Conservation (phyloP, 2,113 vertebrate species). For the Brachypteracias leptosomus region DNA sequence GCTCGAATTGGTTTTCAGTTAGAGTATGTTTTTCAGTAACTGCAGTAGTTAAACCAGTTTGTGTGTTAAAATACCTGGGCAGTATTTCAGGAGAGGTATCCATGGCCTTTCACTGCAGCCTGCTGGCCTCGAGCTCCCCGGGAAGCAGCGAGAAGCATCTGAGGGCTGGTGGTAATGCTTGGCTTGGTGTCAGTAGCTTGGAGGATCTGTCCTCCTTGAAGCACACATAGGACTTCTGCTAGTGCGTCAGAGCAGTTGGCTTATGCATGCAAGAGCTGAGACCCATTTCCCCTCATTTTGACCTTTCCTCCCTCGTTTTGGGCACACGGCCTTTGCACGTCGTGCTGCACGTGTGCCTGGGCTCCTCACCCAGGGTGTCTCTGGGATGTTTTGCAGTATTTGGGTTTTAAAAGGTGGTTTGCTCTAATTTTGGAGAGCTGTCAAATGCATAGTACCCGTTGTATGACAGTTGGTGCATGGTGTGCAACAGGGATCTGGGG, state of each 20-base stretch:
- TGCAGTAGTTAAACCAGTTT: background rate
- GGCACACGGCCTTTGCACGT: background rate
- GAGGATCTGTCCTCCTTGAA: background rate
- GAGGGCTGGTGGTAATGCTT: background rate
- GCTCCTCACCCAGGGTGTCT: background rate
- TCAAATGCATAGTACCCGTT: background rate
- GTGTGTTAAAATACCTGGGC: background rate
- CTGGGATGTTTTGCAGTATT: background rate
- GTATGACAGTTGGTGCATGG: background rate
- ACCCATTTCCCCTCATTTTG: background rate
- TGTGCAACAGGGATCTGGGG: background rate
- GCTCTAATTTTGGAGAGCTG: background rate
- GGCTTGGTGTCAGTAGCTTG: background rate
- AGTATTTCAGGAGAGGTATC: background rate
- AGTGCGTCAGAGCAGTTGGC: background rate
- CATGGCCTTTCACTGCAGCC: background rate
- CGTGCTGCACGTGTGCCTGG: accelerated
- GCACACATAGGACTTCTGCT: background rate
- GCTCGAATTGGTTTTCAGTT: background rate
- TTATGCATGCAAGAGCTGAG: accelerated
- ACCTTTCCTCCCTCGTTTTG: background rate
- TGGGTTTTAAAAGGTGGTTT: background rate
- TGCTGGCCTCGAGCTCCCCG: background rate
- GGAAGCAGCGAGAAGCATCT: background rate
- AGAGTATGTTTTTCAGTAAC: background rate